A percentile compares a stretch with the other conserved stretches of the same genome.
These are phyloP conservation scores for Zygaena filipendulae DNA, from an alignment of 2,888 invertebrate genomes.

Conservation along the genomic window DNA sequence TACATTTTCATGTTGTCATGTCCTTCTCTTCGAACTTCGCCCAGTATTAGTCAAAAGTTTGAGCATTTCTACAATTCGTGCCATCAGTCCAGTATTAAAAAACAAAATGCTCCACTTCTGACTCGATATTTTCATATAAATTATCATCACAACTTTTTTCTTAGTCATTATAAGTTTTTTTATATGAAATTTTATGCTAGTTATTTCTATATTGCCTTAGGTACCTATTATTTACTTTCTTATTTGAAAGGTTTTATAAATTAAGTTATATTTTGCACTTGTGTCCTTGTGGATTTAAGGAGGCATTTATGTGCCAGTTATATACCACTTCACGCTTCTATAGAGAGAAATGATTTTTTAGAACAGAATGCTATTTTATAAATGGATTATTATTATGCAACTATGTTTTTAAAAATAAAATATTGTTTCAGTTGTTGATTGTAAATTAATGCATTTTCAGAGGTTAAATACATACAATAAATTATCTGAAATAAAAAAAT, in stretches of 20 bases:
- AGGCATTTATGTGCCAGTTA: constrained; percentile 42
- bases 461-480: constrained; percentile 59
- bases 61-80: constrained; percentile 58
- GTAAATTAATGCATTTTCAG: constrained; percentile 67
- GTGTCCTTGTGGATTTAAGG: constrained; percentile 66
- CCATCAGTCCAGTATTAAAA: constrained; percentile 66
- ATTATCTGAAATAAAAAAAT: constrained; percentile 58
- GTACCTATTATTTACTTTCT: constrained; percentile 56
- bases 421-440: constrained; percentile 62
- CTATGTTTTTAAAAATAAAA: constrained; percentile 46
- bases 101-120: constrained; percentile 51
- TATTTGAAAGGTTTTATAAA: constrained; percentile 59
- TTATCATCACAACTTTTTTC: constrained; percentile 27
- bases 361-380: constrained; percentile 47
- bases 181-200: constrained; percentile 59
- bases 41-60: constrained; percentile 64
- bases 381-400: constrained; percentile 35
- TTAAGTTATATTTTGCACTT: constrained; percentile 57
- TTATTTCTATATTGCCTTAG: constrained; percentile 65
- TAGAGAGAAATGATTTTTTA: constrained; percentile 38
- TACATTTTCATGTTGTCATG: constrained; percentile 54
- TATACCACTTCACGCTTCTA: constrained; percentile 58
- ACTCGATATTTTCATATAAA: constrained; percentile 29
- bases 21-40: constrained; percentile 61
- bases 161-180: constrained; percentile 62